Percentiles rank a stretch among this genome's conserved stretches.
Evolutionary conservation across 1,140 invertebrate genomes (phyloP).

Genomic region (Microvelia longipes): DNA sequence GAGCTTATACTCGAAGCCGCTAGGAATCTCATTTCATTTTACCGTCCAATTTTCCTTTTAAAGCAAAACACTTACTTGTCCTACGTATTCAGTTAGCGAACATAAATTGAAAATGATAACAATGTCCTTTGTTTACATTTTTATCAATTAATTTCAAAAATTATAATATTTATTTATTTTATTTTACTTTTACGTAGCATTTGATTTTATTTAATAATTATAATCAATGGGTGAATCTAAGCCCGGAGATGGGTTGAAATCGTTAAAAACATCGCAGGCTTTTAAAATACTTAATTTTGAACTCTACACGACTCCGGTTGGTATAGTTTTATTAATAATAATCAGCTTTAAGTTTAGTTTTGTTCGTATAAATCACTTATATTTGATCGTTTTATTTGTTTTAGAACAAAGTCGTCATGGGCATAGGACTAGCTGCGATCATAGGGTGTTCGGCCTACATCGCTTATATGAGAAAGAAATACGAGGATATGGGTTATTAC

Average conservation of each 20-base stretch:
- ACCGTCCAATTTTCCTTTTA: too few species aligned
- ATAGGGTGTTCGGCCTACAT: conserved; percentile 48
- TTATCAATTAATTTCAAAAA: too few species aligned
- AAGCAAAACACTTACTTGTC: too few species aligned
- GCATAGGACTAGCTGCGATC: conserved; percentile 49
- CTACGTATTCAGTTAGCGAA: too few species aligned
- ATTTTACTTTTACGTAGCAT: not conserved
- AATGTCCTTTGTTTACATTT: too few species aligned
- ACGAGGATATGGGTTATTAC: conserved; percentile 60
- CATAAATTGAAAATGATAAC: too few species aligned
- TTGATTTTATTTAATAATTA: conserved; percentile 1
- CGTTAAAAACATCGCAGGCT: conserved; percentile 46
- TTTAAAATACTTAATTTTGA: conserved; percentile 69
- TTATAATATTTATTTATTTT: not conserved
- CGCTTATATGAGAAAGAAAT: conserved; percentile 59
- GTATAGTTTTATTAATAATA: conserved; percentile 16
- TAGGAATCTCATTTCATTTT: too few species aligned
- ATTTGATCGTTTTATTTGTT: conserved; percentile 30
- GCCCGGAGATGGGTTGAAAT: conserved; percentile 62
- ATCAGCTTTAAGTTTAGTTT: not conserved
- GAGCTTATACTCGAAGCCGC: too few species aligned
- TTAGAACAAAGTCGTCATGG: conserved; percentile 68
- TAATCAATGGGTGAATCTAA: conserved; percentile 15
- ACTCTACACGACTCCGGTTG: conserved; percentile 65
- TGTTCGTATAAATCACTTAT: not conserved